phyloP scores from a whole-genome alignment of 1,140 invertebrate genomes.

The Heliothis subflexa region DNA sequence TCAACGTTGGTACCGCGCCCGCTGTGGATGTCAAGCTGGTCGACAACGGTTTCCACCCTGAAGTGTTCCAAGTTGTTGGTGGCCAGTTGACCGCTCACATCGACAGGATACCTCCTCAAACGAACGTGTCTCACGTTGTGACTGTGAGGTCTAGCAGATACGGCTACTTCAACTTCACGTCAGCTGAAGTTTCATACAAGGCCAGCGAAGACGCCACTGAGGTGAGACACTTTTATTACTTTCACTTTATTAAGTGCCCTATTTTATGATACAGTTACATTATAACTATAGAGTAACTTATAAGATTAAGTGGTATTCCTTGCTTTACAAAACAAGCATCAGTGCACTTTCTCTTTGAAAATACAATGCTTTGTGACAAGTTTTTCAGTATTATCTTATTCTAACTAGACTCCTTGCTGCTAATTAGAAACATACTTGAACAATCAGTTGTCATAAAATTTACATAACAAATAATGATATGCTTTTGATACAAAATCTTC shows the following conservation, averaged over 20 bases:
- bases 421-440: no score
- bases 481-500: no score
- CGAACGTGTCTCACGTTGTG: conserved; percentile 97
- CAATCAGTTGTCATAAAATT: no score
- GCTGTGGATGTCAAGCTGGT: conserved; percentile 95
- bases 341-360: no score
- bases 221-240: conserved; percentile 74
- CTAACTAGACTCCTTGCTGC: no score
- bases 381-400: no score
- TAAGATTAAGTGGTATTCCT: no score
- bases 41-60: conserved; percentile 95
- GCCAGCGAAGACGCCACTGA: conserved; percentile 91
- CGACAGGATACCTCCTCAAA: conserved; percentile 95
- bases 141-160: conserved; percentile 95
- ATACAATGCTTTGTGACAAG: no score
- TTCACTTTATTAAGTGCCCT: conserved; percentile 11
- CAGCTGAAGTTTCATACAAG: conserved; percentile 96
- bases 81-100: conserved; percentile 94
- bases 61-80: conserved; percentile 95
- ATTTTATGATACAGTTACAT: not conserved
- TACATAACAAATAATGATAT: no score
- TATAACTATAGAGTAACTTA: no score
- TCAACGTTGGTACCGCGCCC: conserved; percentile 94
- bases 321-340: no score
- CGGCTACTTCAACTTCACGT: conserved; percentile 99